Evolutionary conservation across 2,797 vertebrate species (phyloP).

Genomic region (Peromyscus nudipes): DNA sequence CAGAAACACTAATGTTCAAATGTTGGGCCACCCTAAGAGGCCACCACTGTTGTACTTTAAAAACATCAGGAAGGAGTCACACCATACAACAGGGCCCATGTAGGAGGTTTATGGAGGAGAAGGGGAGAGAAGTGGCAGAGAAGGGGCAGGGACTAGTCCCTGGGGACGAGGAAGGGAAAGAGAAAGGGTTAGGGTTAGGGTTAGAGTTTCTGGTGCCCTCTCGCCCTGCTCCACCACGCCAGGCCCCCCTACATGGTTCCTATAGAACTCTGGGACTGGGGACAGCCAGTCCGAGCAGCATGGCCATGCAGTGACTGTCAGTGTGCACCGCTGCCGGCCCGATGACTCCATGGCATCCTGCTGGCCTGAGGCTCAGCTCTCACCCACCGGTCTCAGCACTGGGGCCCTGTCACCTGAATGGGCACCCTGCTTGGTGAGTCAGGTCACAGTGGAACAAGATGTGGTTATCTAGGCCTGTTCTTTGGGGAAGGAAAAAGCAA

Average conservation of each 20-base stretch:
- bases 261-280: constrained; percentile 92
- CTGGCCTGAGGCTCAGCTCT: constrained; percentile 86
- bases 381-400: constrained; percentile 94
- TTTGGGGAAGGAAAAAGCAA: constrained; percentile 85
- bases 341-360: constrained; percentile 89
- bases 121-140: too few relatives aligned
- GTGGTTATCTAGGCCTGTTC: neutral
- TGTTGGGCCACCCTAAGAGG: constrained; percentile 37
- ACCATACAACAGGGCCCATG: too few relatives aligned
- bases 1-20: constrained; percentile 42
- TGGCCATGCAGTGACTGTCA: constrained; percentile 93
- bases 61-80: too few relatives aligned
- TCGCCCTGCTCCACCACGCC: constrained; percentile 88
- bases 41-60: neutral
- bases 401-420: constrained; percentile 94
- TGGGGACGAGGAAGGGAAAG: too few relatives aligned
- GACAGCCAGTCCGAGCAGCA: constrained; percentile 92
- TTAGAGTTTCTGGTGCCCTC: constrained; percentile 87
- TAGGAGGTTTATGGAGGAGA: too few relatives aligned
- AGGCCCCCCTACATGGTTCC: constrained; percentile 92
- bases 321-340: constrained; percentile 93
- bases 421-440: constrained; percentile 93
- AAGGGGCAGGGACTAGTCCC: too few relatives aligned
- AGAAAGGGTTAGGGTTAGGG: too few relatives aligned
- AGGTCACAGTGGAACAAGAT: neutral